Evolutionary conservation across 1,140 invertebrate species (phyloP).

Genomic region (Pseudomyrmex flavicornis): DNA sequence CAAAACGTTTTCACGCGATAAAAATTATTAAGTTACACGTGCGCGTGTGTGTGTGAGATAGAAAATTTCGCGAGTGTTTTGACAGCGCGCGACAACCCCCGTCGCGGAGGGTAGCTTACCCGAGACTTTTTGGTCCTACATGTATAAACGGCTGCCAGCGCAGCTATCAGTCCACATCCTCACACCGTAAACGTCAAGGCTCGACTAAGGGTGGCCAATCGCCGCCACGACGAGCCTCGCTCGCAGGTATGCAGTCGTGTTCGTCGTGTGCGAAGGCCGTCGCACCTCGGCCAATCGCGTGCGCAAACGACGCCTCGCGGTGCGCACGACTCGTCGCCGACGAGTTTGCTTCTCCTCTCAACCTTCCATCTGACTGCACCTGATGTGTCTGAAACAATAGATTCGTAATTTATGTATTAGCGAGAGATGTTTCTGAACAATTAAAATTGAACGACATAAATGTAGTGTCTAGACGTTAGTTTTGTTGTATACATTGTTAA

Average conservation of each 20-base stretch:
- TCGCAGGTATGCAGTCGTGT: not conserved
- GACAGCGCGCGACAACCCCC: not conserved
- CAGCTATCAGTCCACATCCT: slow-evolving; percentile 16
- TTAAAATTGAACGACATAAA: not conserved
- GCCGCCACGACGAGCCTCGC: not conserved
- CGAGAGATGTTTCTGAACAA: not conserved
- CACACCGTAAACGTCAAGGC: slow-evolving; percentile 3
- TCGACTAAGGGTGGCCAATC: slow-evolving; percentile 29
- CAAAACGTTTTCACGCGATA: too few species aligned
- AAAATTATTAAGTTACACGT: too few species aligned
- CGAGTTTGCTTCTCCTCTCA: not conserved
- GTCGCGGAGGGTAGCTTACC: not conserved
- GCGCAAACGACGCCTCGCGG: not conserved
- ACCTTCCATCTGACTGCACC: not conserved
- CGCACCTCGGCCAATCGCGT: slow-evolving; percentile 14
- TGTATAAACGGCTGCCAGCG: not conserved
- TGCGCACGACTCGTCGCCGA: not conserved
- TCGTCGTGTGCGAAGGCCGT: not conserved
- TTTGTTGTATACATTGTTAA: too few species aligned
- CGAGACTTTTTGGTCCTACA: not conserved
- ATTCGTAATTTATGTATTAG: not conserved
- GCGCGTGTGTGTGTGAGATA: not conserved
- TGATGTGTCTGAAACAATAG: not conserved
- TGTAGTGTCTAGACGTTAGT: not conserved
- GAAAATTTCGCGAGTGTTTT: slow-evolving; percentile 14